A percentile compares a stretch with the other conserved stretches of the same genome.
phyloP scores from a whole-genome alignment of 2,888 invertebrate genomes.

The Nomada fucata region DNA sequence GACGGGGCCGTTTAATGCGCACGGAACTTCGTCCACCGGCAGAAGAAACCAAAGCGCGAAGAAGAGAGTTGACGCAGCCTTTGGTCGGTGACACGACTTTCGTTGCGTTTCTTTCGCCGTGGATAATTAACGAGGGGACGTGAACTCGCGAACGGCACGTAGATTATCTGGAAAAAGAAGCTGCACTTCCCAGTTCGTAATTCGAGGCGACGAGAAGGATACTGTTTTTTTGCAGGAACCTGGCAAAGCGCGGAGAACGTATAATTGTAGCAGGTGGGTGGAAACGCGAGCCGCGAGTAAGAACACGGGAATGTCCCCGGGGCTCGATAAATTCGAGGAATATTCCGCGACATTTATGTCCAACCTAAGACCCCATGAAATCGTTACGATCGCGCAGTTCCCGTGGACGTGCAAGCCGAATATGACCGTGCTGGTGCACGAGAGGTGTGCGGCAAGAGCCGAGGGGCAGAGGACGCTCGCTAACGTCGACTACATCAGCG shows the following conservation, averaged over 20 bases:
- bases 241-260: background rate
- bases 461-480: background rate
- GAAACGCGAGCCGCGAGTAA: background rate
- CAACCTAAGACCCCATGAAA: slow-evolving; percentile 12
- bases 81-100: background rate
- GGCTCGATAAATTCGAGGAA: slow-evolving; percentile 35
- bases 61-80: background rate
- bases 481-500: slow-evolving; percentile 21
- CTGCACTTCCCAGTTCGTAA: background rate
- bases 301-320: slow-evolving; percentile 15
- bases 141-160: slow-evolving; percentile 10
- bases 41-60: background rate
- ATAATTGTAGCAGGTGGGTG: background rate
- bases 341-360: slow-evolving; percentile 27
- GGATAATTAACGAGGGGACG: slow-evolving; percentile 31
- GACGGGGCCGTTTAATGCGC: background rate
- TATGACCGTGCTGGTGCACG: slow-evolving; percentile 26
- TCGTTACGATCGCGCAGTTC: slow-evolving; percentile 23
- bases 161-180: slow-evolving; percentile 35
- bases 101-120: slow-evolving; percentile 3
- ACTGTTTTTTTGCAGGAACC: slow-evolving; percentile 2
- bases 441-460: background rate
- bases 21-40: slow-evolving; percentile 2
- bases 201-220: background rate
- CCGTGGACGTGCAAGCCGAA: slow-evolving; percentile 14